These are phyloP conservation scores for Andrena minutula DNA, from an alignment of 2,888 invertebrate genomes.

Conservation along the genomic window DNA sequence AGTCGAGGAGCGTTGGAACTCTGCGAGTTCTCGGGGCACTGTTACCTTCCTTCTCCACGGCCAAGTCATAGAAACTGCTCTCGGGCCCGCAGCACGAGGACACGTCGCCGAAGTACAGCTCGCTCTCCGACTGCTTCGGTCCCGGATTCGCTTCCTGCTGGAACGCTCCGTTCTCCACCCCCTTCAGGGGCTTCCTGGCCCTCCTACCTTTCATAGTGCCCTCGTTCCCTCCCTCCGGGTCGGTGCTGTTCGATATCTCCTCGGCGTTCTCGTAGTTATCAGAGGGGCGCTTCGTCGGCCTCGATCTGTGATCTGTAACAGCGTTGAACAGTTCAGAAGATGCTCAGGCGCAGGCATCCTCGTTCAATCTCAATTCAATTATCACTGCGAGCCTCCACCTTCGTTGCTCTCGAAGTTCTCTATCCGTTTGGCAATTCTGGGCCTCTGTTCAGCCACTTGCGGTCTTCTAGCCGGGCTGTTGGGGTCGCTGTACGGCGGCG, in stretches of 20 bases:
- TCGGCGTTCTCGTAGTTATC: slow-evolving; percentile 84
- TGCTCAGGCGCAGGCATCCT: too few species aligned
- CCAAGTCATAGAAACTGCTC: slow-evolving; percentile 87
- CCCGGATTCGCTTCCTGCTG: slow-evolving; percentile 89
- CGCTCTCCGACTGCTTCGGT: slow-evolving; percentile 90
- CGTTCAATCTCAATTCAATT: too few species aligned
- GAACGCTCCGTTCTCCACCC: slow-evolving; percentile 92
- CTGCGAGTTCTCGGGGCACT: not conserved
- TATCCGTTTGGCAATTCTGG: slow-evolving; percentile 84
- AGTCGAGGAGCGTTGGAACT: too few species aligned
- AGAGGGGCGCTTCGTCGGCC: slow-evolving; percentile 77
- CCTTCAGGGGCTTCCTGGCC: slow-evolving; percentile 87
- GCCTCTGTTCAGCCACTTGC: slow-evolving; percentile 82
- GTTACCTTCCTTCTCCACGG: slow-evolving; percentile 85
- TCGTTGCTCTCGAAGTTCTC: slow-evolving; percentile 84
- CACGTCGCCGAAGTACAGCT: slow-evolving; percentile 94
- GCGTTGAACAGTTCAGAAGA: not conserved
- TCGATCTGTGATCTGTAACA: slow-evolving; percentile 69
- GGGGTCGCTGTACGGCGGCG: slow-evolving; percentile 94
- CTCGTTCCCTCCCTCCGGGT: slow-evolving; percentile 79
- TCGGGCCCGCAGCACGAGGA: slow-evolving; percentile 91
- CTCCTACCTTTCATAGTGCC: slow-evolving; percentile 83
- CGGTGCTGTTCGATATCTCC: slow-evolving; percentile 79
- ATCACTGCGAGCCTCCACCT: slow-evolving; percentile 65
- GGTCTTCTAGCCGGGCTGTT: slow-evolving; percentile 89